A percentile compares a stretch with the other conserved stretches of the same genome.
These are phyloP conservation scores for Jordanella pulchra DNA, from an alignment of 2,797 vertebrate species.

Conservation along the genomic window DNA sequence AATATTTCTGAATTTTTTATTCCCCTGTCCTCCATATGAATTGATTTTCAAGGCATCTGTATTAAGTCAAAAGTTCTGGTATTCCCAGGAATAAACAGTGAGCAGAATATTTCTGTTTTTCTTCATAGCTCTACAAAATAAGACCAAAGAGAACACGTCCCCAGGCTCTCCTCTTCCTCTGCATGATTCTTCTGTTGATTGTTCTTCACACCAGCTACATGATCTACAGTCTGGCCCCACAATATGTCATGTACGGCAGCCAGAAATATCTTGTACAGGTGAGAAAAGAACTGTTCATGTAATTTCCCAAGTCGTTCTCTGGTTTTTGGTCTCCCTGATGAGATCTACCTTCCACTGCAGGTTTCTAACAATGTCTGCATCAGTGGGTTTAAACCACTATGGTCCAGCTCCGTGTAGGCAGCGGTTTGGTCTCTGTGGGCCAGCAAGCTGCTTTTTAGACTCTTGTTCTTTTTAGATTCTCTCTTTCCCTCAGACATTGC, in stretches of 20 bases:
- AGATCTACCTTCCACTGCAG: constrained; percentile 1
- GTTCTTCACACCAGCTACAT: constrained; percentile 98
- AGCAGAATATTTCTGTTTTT: constrained; percentile 6
- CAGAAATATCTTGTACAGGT: constrained; percentile 94
- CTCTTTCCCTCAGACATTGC: constrained; percentile 44
- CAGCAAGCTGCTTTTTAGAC: constrained; percentile 37
- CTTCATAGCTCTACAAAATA: constrained; percentile 93
- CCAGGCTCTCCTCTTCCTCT: constrained; percentile 96
- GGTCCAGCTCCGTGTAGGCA: constrained; percentile 36
- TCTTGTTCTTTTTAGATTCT: constrained; percentile 46
- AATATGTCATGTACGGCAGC: constrained; percentile 99
- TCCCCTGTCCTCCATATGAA: background rate
- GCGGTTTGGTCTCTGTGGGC: constrained; percentile 34
- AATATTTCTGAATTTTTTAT: background rate
- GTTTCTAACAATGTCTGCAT: constrained; percentile 25
- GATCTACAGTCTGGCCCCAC: constrained; percentile 98
- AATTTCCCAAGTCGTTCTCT: constrained; percentile 6
- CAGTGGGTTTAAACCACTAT: constrained; percentile 30
- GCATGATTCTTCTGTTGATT: constrained; percentile 97
- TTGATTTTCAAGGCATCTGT: background rate
- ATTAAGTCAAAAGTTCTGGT: background rate
- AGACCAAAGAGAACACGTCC: constrained; percentile 91
- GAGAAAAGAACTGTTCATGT: constrained; percentile 51
- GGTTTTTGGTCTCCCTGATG: constrained; percentile 18
- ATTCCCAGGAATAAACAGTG: background rate